Evolutionary conservation across 2,113 vertebrate genomes (phyloP), one percentile per base, ranked within the genome.

Genomic region (Murina feae): DNA sequence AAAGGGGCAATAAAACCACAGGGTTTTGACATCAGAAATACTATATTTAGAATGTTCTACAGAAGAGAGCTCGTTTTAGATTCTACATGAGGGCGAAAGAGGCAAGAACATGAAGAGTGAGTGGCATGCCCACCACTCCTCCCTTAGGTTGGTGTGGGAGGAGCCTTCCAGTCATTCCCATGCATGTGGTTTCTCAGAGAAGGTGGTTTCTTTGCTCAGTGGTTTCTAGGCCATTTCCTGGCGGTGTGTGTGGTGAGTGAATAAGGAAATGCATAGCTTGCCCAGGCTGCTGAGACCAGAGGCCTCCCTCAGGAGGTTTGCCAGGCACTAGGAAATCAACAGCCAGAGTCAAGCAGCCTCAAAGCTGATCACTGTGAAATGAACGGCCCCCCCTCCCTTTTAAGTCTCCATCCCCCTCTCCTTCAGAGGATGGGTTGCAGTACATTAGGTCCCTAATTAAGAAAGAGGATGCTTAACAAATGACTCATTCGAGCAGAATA

Each of bases 401-500:
- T 68, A 78, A 47, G 69, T 51, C 91, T 94, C 69, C 82, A 84
- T 79, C 86, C 35, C 72, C 78, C 16, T 21, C 95, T 96, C 86
- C 6, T 55, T 91, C 88, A 83, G 74, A 20, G 68, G 80, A 5
- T 0, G 21, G 30, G 6, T 66, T 85, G 88, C 69, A 42, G 72
- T 17, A 9, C 18, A 35, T 68, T 93, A 89, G 39, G 87, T 69
- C 65, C 5, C 65, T 95, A 51, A 53, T 96, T 94, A 78, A 68
- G 89, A 96, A 94, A 90, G 11, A 32, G 51, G 20, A 2, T 10
- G 30, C 28, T 58, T n/a, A 89, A 49, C 75, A 93, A 95, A 78
- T 30, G 87, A 72, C 6, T 96, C 71, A 90, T 93, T 63, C n/a
- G 93, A 95, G 86, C 68, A 82, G 89, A 90, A 87, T 76, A 63